A percentile compares a stretch with the other conserved stretches of the same genome.
These are phyloP conservation scores for Acridotheres tristis DNA, from an alignment of 2,797 vertebrate genomes.

Conservation along the genomic window DNA sequence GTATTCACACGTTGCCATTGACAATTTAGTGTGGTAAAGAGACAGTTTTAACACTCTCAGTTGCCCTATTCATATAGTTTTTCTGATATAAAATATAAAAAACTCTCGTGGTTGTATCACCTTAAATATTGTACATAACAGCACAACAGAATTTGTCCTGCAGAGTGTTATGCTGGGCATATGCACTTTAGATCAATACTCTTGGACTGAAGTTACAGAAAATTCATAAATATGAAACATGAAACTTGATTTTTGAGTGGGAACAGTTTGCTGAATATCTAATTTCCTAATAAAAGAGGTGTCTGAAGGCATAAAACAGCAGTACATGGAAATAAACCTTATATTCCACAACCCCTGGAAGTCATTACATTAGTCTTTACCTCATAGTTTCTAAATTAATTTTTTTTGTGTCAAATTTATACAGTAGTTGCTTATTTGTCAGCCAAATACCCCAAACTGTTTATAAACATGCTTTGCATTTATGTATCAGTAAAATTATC, in stretches of 20 bases:
- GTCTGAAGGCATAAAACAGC: neutral
- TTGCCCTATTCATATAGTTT: neutral
- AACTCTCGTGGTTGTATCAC: neutral
- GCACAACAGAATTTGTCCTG: neutral
- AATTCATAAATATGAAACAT: neutral
- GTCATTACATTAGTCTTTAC: neutral
- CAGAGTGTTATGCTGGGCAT: neutral
- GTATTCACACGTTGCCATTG: neutral
- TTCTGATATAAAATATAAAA: neutral
- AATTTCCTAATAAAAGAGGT: neutral
- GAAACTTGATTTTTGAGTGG: neutral
- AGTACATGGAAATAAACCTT: neutral
- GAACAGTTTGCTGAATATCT: neutral
- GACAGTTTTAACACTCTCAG: neutral
- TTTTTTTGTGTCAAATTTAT: neutral
- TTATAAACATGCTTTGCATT: neutral
- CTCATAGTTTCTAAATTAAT: neutral
- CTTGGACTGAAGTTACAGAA: neutral
- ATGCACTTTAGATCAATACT: neutral
- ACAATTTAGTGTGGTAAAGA: neutral
- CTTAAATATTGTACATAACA: neutral
- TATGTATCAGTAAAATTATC: neutral
- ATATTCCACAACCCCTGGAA: neutral
- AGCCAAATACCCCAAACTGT: neutral
- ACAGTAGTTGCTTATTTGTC: neutral